A percentile compares a stretch with the other conserved stretches of the same genome.
Evolutionary conservation across 2,888 invertebrate genomes (phyloP).

Genomic region (Leptinotarsa rubiginosa): DNA sequence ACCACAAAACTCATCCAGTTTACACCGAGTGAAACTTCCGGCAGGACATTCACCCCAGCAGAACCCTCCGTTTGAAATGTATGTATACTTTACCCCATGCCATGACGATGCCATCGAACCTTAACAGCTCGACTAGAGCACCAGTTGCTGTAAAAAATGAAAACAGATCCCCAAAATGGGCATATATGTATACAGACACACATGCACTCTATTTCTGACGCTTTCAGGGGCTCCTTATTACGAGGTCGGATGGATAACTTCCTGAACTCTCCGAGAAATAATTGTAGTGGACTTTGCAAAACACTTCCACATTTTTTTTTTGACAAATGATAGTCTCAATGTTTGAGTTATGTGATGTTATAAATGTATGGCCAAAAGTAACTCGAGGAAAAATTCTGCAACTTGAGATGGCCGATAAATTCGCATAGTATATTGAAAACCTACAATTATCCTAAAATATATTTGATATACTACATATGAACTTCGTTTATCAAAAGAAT

Average conservation of each 20-base stretch:
- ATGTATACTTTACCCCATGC: conserved; percentile 18
- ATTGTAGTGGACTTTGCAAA: not conserved
- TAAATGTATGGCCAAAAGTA: no score
- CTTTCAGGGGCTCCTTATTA: not conserved
- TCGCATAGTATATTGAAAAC: no score
- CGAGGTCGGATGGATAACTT: not conserved
- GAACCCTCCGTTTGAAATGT: conserved; percentile 9
- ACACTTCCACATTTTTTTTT: no score
- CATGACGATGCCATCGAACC: conserved; percentile 16
- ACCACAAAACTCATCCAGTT: conserved; percentile 26
- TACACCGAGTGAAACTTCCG: conserved; percentile 43
- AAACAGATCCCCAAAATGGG: conserved; percentile 18
- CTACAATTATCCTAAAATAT: no score
- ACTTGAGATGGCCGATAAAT: no score
- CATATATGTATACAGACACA: not conserved
- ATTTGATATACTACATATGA: no score
- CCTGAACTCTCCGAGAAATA: not conserved
- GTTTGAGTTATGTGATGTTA: no score
- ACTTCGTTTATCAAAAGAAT: no score
- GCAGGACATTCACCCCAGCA: conserved; percentile 44
- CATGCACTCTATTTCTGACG: conserved; percentile 1
- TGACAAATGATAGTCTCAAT: no score
- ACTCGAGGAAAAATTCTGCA: no score
- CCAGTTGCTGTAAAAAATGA: conserved; percentile 19
- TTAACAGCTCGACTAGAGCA: conserved; percentile 15